Percentiles rank a stretch among this genome's conserved stretches.
These are phyloP conservation scores for Seira musarum DNA, from an alignment of 2,888 invertebrate genomes.

Conservation along the genomic window DNA sequence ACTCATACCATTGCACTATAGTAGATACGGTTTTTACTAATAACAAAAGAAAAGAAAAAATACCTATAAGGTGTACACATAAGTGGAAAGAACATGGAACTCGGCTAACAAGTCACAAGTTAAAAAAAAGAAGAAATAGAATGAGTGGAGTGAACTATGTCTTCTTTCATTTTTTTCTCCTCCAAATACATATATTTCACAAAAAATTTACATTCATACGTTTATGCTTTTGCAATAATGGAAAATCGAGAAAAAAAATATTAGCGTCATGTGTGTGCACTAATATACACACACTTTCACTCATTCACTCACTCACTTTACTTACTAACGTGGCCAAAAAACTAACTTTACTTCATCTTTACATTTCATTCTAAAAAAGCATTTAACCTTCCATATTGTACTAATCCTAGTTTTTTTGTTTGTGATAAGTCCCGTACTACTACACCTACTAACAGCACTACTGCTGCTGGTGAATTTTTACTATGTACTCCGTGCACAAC, in stretches of 20 bases:
- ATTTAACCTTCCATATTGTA: neutral
- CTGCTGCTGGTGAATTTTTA: no score
- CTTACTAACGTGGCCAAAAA: neutral
- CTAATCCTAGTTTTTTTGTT: neutral
- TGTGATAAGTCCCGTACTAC: conserved; percentile 12
- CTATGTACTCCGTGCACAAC: conserved; percentile 11
- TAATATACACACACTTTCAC: neutral
- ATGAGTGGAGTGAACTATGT: conserved; percentile 12
- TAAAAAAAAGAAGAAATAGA: conserved; percentile 1
- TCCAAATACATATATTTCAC: neutral
- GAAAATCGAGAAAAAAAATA: neutral
- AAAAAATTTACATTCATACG: neutral
- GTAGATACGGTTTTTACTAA: neutral
- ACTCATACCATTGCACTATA: neutral
- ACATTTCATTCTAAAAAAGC: conserved; percentile 7
- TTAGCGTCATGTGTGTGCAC: neutral
- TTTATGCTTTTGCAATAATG: neutral
- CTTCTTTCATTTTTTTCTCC: neutral
- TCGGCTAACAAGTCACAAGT: conserved; percentile 8
- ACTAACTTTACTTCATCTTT: neutral
- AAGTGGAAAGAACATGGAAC: neutral
- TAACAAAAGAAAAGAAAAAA: neutral
- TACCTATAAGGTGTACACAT: neutral
- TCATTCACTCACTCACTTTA: no score
- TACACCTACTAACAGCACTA: no score